A percentile compares a stretch with the other conserved stretches of the same genome.
Evolutionary conservation across 1,140 invertebrate species (phyloP).

Genomic region (Aricia agestis): DNA sequence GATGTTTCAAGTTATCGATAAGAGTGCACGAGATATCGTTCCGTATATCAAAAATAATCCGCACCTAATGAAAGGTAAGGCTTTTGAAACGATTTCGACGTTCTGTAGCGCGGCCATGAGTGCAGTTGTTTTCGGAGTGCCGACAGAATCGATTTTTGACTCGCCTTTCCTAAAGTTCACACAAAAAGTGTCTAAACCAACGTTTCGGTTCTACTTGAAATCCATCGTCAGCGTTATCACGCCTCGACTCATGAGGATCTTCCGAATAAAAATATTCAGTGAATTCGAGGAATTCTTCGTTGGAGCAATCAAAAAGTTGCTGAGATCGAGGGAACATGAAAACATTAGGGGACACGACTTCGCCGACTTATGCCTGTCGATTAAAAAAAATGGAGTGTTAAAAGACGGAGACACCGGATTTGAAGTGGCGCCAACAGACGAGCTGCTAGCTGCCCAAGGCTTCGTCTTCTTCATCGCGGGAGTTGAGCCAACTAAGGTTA

Average conservation of each 20-base stretch:
- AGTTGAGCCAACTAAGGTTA: slow-evolving; percentile 64
- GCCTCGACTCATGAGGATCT: background rate
- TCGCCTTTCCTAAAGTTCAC: background rate
- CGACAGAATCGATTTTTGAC: background rate
- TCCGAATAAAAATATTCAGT: slow-evolving; percentile 13
- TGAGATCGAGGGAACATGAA: slow-evolving; percentile 24
- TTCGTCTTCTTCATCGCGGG: slow-evolving; percentile 77
- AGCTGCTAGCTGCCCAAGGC: slow-evolving; percentile 71
- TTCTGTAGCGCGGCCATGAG: background rate
- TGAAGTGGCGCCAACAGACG: slow-evolving; percentile 43
- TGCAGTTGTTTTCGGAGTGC: background rate
- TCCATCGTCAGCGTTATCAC: background rate
- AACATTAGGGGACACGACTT: slow-evolving; percentile 37
- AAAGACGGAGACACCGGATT: slow-evolving; percentile 32
- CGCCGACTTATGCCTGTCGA: slow-evolving; percentile 36
- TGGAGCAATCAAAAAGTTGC: slow-evolving; percentile 34
- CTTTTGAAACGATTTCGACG: too few relatives aligned
- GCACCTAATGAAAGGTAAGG: too few relatives aligned
- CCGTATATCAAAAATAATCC: too few relatives aligned
- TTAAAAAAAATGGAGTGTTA: slow-evolving; percentile 38
- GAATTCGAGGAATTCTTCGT: slow-evolving; percentile 40
- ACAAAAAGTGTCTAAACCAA: background rate
- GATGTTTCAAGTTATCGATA: too few relatives aligned
- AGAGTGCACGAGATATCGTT: too few relatives aligned
- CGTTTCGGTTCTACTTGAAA: background rate